phyloP scores from a whole-genome alignment of 2,888 invertebrate genomes.

The Scaptomyza cyrtandrae region DNA sequence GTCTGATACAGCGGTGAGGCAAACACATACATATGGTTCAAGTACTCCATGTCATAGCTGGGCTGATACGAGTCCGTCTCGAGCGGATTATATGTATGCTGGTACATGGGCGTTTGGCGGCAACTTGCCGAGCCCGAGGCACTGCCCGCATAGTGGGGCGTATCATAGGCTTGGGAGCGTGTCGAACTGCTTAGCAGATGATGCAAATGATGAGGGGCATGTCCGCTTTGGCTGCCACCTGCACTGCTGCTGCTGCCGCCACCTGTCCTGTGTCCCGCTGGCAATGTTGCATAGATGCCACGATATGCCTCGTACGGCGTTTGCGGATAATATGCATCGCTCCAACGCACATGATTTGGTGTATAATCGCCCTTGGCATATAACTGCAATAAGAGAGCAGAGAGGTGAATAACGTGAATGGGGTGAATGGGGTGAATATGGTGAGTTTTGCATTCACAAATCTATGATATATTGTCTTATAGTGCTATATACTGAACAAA shows the following conservation, averaged over 20 bases:
- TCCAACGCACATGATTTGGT: conserved; percentile 87
- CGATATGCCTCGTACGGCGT: conserved; percentile 87
- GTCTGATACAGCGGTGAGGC: conserved; percentile 84
- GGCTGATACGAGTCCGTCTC: conserved; percentile 85
- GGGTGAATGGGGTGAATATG: not conserved
- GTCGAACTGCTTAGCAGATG: conserved; percentile 78
- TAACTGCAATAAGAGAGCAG: conserved; percentile 72
- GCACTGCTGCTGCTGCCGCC: conserved; percentile 71
- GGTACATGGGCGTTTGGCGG: conserved; percentile 84
- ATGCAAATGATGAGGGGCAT: conserved; percentile 58
- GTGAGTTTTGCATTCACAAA: not conserved
- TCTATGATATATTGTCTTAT: too few relatives aligned
- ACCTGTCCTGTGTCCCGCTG: conserved; percentile 79
- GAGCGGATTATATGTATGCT: conserved; percentile 84
- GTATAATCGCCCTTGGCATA: conserved; percentile 88
- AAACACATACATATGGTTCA: conserved; percentile 84
- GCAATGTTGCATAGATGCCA: conserved; percentile 86
- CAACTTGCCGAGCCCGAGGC: conserved; percentile 84
- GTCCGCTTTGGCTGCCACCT: conserved; percentile 66
- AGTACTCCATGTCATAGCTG: conserved; percentile 84
- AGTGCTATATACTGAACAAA: not conserved
- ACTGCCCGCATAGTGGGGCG: conserved; percentile 80
- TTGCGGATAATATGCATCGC: conserved; percentile 87
- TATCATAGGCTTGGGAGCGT: conserved; percentile 82
- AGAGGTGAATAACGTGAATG: not conserved